phyloP scores from a whole-genome alignment of 2,888 invertebrate species.

The Baccha elongata region DNA sequence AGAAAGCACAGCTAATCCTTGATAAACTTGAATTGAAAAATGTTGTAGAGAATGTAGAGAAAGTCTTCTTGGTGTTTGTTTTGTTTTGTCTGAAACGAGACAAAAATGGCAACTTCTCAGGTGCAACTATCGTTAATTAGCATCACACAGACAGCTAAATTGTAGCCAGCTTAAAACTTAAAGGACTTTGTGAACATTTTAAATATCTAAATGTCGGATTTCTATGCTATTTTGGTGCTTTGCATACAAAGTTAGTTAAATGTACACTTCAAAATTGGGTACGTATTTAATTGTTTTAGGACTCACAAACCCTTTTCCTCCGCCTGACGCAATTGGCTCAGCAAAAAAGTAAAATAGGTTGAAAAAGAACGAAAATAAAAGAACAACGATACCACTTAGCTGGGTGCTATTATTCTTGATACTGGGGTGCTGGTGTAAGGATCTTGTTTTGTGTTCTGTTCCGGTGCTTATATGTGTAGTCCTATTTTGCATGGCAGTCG shows the following conservation, averaged over 20 bases:
- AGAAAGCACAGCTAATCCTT: too few species aligned
- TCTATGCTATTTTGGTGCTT: background rate
- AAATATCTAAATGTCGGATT: conserved; percentile 50
- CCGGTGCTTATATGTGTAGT: conserved; percentile 67
- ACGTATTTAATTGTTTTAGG: conserved; percentile 70
- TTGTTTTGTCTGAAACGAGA: background rate
- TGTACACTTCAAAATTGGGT: conserved; percentile 45
- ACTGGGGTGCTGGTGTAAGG: conserved; percentile 23
- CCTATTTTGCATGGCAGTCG: conserved; percentile 60
- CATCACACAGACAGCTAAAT: conserved; percentile 38
- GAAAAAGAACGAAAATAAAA: conserved; percentile 38
- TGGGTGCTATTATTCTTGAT: conserved; percentile 46
- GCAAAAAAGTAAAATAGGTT: conserved; percentile 7
- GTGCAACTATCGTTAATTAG: conserved; percentile 65
- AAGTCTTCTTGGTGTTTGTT: too few species aligned
- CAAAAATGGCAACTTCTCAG: conserved; percentile 3
- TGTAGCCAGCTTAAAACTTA: conserved; percentile 10
- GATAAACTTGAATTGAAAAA: too few species aligned
- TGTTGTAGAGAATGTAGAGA: too few species aligned
- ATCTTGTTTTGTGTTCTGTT: conserved; percentile 70
- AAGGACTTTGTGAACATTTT: conserved; percentile 49
- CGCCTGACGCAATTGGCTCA: conserved; percentile 52
- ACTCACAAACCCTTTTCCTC: conserved; percentile 54
- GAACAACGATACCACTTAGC: conserved; percentile 64
- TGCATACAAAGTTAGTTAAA: background rate